Conservation (phyloP, 2,113 vertebrate genomes). For the Aleadryas rufinucha region DNA sequence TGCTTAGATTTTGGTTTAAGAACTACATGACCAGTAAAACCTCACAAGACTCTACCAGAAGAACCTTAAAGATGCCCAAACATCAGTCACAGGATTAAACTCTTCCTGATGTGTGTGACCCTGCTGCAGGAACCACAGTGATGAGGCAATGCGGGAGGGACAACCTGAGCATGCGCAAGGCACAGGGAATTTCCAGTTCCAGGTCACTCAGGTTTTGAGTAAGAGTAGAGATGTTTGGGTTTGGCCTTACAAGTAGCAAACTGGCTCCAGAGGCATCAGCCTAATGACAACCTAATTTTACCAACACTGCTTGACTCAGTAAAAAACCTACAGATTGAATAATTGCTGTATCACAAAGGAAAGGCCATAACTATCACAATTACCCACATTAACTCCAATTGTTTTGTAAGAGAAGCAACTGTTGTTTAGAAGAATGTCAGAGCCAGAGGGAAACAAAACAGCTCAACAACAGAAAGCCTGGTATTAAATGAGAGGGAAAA, state of each 20-base stretch:
- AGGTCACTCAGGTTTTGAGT: background rate
- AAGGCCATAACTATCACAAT: slow-evolving; percentile 54
- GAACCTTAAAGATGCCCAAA: background rate
- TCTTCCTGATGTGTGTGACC: background rate
- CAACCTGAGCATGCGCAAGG: background rate
- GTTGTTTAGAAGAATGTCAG: slow-evolving; percentile 52
- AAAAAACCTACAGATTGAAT: slow-evolving; percentile 44
- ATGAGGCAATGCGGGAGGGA: background rate
- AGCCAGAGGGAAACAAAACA: slow-evolving; percentile 56
- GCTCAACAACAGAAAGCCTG: slow-evolving; percentile 26
- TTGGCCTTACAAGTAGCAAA: background rate
- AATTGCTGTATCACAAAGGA: slow-evolving; percentile 54
- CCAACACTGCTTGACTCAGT: background rate
- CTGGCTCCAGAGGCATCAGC: background rate
- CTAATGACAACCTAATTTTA: slow-evolving; percentile 16
- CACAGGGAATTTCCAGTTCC: background rate
- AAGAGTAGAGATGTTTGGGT: background rate
- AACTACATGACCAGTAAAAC: background rate
- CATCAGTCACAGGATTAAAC: background rate
- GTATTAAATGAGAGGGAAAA: background rate
- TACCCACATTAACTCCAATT: slow-evolving; percentile 54
- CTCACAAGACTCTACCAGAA: background rate
- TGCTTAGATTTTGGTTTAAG: background rate
- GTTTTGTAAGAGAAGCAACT: slow-evolving; percentile 51
- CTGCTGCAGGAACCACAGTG: background rate